Base-by-base conservation (phyloP, 2,888 invertebrate species). In the Leucozona laternaria region DNA sequence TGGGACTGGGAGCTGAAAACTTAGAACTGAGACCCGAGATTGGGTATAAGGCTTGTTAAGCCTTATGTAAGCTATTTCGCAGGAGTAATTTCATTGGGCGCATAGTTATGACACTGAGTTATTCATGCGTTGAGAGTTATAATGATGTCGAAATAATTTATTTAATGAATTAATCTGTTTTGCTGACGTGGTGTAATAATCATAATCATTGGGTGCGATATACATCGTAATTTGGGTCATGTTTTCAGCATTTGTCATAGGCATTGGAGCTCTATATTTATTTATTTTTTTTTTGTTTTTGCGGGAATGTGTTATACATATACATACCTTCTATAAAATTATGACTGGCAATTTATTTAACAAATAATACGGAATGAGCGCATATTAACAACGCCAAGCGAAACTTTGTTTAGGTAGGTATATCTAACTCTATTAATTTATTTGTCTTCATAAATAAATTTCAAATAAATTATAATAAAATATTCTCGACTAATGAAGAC, bases 91-190 rank as follows among this genome's bases (percentile, higher is more conserved):
- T 58, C 45, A 37, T 22, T 53, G 64, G 25, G 34, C 43, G 34
- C 43, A 53, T 60, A 80, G 60, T 72, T 80, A 80, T 85, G 80
- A 80, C 84, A 80, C 58, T 80, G 81, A 86, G 81, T 78, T 84
- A 80, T 80, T 80, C 48, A 62, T 50, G 79, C 80, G 71, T 48
- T 45, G 80, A 72, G 77, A 68, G 37, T 77, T 81, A 73, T 85
- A 85, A 85, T 81, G 81, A 80, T 70, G 85, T 72, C 77, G 85
- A 81, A 85, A 85, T 81, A 70, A 81, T 81, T 77, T 81, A 73
- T 78, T 78, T 85, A 85, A 85, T 80, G 77, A 80, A 85, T 81
- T 81, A 78, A 81, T 85, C 81, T 77, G 50, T 81, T 86, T 70
- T 58, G 85, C 77, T 78, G 85, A 86, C 57, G 62, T 50, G 48